These are phyloP conservation scores for Cenopis cana DNA, from an alignment of 2,888 invertebrate genomes.

Conservation along the genomic window DNA sequence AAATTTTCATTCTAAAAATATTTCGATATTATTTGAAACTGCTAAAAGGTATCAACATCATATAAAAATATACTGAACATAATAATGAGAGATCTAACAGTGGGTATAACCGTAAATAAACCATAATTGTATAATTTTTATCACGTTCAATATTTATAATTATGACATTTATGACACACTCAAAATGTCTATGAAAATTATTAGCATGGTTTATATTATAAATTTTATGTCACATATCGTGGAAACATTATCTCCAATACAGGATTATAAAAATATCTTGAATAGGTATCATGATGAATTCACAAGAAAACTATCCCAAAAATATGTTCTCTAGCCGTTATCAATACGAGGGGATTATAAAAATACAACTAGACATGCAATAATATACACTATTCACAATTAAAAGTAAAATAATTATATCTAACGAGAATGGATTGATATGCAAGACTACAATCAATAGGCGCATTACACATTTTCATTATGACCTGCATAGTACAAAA, in stretches of 20 bases:
- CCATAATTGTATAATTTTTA: constrained; percentile 25
- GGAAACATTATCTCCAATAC: constrained; percentile 21
- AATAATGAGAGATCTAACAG: constrained; percentile 44
- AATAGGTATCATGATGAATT: constrained; percentile 11
- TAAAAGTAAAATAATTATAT: constrained; percentile 15
- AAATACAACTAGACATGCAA: constrained; percentile 57
- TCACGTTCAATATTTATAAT: constrained; percentile 20
- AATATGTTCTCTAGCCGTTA: constrained; percentile 51
- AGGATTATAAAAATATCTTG: constrained; percentile 40
- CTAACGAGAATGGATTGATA: constrained; percentile 44
- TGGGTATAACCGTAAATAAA: constrained; percentile 19
- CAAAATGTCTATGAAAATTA: constrained; percentile 34
- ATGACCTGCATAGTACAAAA: constrained; percentile 73
- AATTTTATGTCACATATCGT: constrained; percentile 16
- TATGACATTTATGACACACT: not conserved
- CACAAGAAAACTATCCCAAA: constrained; percentile 48
- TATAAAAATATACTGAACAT: constrained; percentile 41
- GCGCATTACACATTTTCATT: constrained; percentile 53
- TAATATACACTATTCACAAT: constrained; percentile 54
- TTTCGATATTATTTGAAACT: constrained; percentile 18
- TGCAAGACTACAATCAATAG: constrained; percentile 22
- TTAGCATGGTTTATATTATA: constrained; percentile 1
- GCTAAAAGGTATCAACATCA: constrained; percentile 13
- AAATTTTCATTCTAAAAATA: constrained; percentile 38
- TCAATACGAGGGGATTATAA: constrained; percentile 53